phyloP scores from a whole-genome alignment of 2,113 vertebrate species.

The Saccopteryx leptura region DNA sequence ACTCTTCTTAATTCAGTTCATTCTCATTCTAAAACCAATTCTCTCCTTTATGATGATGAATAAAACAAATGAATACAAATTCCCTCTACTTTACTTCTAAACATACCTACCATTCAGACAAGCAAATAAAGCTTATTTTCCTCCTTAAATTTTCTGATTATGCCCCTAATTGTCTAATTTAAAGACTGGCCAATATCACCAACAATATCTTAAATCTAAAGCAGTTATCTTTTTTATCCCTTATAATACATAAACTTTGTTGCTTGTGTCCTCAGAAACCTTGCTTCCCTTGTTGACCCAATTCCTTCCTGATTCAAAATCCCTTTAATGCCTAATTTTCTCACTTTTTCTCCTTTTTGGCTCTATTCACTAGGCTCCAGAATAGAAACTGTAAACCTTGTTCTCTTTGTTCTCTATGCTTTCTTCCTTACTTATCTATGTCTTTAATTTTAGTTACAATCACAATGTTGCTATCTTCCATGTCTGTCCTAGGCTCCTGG shows the following conservation, averaged over 20 bases:
- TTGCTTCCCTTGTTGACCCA: neutral
- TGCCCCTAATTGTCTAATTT: neutral
- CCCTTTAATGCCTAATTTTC: neutral
- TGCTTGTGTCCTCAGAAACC: neutral
- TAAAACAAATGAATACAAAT: neutral
- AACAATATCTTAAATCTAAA: neutral
- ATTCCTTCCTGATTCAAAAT: neutral
- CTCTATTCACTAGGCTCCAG: neutral
- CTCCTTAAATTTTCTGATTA: neutral
- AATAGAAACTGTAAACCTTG: neutral
- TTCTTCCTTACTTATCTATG: conserved; percentile 7
- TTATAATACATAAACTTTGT: neutral
- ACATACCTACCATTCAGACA: neutral
- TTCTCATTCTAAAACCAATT: conserved; percentile 38
- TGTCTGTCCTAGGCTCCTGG: neutral
- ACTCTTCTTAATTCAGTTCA: neutral
- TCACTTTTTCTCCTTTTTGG: neutral
- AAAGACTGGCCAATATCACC: neutral
- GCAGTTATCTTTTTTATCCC: neutral
- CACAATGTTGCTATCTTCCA: neutral
- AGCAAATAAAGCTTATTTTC: neutral
- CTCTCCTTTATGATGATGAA: neutral
- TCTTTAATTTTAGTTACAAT: neutral
- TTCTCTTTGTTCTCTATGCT: neutral
- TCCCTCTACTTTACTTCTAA: conserved; percentile 29